Base-by-base conservation (phyloP, 1,140 invertebrate genomes). In the Mactra quadrangularis region DNA sequence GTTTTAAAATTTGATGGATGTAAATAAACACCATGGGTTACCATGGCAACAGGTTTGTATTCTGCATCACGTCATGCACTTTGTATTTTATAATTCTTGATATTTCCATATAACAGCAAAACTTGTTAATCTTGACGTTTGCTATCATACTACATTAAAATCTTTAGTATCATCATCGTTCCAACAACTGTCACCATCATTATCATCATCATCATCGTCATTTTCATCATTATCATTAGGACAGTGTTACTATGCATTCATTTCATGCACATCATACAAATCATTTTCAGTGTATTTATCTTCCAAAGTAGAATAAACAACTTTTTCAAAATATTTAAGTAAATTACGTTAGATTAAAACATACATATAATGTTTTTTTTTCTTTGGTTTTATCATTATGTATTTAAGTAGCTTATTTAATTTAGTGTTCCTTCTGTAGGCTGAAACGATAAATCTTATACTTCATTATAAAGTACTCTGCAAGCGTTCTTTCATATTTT, bases 111-210 rank as follows among this genome's bases (percentile, higher is more conserved):
- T 45, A 47, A 45, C 38, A 41, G 15, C 38, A 41, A 41, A 41
- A 41, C 38, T 7, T 41, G 38, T 41, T 7, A 41, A 41, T 41
- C 38, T 41, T 6, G 15, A 6, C 6, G 6, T 41, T 41, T 41
- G 38, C 38, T 41, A 15, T 15, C 38, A 41, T 41, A 41, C 15
- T 41, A 50, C n/a, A 68, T 27, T 50, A 55, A 11, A 4, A 22
- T 17, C 35, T 3, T 74, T 52, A 74, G 55, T 29, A 72, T 72
- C 50, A 33, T 33, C 70, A 74, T 74, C 59, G 62, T 76, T 41
- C 41, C 33, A 25, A 50, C 47, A 15, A 52, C 62, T 55, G 60
- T 75, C 52, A 41, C n/a, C 53, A 35, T 74, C 57, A 60, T 75
- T 25, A 45, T 45, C n/a, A 53, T 72, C 50, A 57, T 72, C 52